Conservation (phyloP, 2,888 invertebrate species). For the Epinotia demarniana region DNA sequence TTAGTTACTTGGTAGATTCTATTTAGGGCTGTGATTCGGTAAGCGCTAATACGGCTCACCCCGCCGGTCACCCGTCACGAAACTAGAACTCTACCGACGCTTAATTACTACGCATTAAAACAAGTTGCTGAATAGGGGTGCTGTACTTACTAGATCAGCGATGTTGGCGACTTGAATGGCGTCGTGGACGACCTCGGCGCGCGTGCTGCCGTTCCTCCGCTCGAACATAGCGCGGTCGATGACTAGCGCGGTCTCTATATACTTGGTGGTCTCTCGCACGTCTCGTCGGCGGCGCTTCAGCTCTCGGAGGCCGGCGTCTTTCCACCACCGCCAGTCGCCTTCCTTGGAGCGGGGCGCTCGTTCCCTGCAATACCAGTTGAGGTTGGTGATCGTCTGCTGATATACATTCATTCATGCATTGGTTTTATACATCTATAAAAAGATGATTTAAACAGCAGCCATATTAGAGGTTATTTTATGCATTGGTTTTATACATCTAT, state of each 20-base stretch:
- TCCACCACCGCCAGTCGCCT: slow-evolving; percentile 76
- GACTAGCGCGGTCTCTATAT: slow-evolving; percentile 97
- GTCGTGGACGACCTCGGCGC: slow-evolving; percentile 96
- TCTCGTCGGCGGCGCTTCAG: slow-evolving; percentile 86
- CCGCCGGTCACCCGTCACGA: too few relatives aligned
- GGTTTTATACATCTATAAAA: too few relatives aligned
- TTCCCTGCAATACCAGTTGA: slow-evolving; percentile 54
- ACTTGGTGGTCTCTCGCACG: slow-evolving; percentile 95
- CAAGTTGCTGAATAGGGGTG: too few relatives aligned
- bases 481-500: too few relatives aligned
- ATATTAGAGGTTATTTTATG: too few relatives aligned
- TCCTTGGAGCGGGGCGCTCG: slow-evolving; percentile 59
- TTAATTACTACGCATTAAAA: too few relatives aligned
- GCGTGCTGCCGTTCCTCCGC: slow-evolving; percentile 94
- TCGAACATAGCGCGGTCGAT: slow-evolving; percentile 99
- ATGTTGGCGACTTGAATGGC: slow-evolving; percentile 99
- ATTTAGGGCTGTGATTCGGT: too few relatives aligned
- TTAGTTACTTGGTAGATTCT: too few relatives aligned
- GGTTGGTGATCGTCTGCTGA: not conserved
- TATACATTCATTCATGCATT: too few relatives aligned
- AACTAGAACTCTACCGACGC: too few relatives aligned
- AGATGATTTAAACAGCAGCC: too few relatives aligned
- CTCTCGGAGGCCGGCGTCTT: slow-evolving; percentile 67
- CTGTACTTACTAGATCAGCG: slow-evolving; percentile 94
- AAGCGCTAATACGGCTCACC: too few relatives aligned